Conservation (phyloP, 2,113 vertebrate genomes). For the Grammomys surdaster region DNA sequence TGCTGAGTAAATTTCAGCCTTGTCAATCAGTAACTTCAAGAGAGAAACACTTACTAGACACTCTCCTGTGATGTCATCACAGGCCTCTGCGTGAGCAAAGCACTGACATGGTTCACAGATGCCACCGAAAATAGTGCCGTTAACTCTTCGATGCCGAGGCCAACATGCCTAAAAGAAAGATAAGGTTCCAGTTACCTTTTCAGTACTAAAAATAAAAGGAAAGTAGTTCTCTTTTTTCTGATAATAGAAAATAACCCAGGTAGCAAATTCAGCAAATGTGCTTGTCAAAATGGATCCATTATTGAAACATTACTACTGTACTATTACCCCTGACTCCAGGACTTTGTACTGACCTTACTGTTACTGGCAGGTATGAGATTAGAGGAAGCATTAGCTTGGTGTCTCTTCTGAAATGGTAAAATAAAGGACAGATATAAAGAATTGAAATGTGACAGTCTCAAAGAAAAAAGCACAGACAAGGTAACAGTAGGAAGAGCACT, state of each 20-base stretch:
- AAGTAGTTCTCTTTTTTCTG: no score
- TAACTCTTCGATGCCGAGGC: conserved; percentile 88
- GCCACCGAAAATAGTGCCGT: conserved; percentile 89
- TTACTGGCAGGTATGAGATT: conserved; percentile 82
- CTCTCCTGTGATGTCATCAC: conserved; percentile 89
- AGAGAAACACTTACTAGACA: conserved; percentile 88
- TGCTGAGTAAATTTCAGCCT: background rate
- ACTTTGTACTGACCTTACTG: conserved; percentile 84
- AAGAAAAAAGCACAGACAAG: conserved; percentile 75
- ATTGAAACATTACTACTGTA: conserved; percentile 42
- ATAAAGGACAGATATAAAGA: conserved; percentile 85
- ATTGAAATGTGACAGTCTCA: conserved; percentile 81
- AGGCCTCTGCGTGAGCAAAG: conserved; percentile 88
- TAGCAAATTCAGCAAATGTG: conserved; percentile 14
- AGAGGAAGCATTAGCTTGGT: conserved; percentile 84
- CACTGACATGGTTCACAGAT: conserved; percentile 90
- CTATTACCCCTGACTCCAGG: conserved; percentile 30
- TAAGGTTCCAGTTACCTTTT: background rate
- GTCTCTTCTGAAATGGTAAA: conserved; percentile 86
- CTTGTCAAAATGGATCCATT: conserved; percentile 59
- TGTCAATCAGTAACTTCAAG: background rate
- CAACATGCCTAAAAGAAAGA: conserved; percentile 88
- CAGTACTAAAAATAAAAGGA: background rate
- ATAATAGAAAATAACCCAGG: conserved; percentile 46
- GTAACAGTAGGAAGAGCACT: conserved; percentile 77